phyloP scores from a whole-genome alignment of 2,888 invertebrate genomes.

The Allacma fusca region DNA sequence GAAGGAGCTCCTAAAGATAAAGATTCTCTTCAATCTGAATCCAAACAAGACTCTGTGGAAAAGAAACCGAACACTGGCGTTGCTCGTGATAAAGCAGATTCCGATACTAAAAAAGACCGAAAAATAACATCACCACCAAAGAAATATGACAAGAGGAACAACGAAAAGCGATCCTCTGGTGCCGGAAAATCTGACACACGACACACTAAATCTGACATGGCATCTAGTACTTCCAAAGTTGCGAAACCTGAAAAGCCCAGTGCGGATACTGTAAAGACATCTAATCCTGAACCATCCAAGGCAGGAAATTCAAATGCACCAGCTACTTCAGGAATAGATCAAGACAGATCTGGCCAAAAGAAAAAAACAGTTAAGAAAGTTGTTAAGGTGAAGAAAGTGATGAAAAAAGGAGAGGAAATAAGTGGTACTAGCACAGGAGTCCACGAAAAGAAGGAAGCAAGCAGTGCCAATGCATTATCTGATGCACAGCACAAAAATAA shows the following conservation, averaged over 20 bases:
- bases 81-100: constrained; percentile 63
- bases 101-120: constrained; percentile 62
- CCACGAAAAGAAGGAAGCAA: neutral
- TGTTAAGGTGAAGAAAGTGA: constrained; percentile 43
- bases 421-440: neutral
- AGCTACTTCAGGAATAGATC: constrained; percentile 3
- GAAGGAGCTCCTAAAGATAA: neutral
- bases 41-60: neutral
- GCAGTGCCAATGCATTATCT: neutral
- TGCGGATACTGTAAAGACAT: neutral
- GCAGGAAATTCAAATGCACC: constrained; percentile 16
- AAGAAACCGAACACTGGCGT: neutral
- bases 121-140: constrained; percentile 27
- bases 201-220: neutral
- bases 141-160: constrained; percentile 25
- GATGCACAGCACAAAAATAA: neutral
- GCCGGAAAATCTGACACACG: constrained; percentile 8
- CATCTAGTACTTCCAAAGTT: neutral
- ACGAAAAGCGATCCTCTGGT: constrained; percentile 37
- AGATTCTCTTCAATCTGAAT: neutral
- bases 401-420: constrained; percentile 2
- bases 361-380: constrained; percentile 47
- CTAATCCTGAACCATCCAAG: neutral
- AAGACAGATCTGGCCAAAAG: constrained; percentile 34
- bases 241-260: neutral